These are phyloP conservation scores for Olivierus martensii DNA, from an alignment of 1,140 invertebrate species.

Conservation along the genomic window DNA sequence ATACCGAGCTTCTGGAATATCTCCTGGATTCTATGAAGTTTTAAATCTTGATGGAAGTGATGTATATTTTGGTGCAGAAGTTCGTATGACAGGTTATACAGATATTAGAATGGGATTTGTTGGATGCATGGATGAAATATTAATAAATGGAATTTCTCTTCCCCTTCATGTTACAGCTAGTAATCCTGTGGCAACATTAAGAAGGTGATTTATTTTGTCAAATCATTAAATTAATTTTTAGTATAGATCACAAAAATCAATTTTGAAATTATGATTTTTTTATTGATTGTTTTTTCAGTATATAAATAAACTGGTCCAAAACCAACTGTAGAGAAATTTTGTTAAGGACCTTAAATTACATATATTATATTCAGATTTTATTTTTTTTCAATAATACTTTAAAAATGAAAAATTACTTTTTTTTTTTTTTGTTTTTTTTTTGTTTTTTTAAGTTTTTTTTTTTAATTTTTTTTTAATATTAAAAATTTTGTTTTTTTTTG, in stretches of 20 bases:
- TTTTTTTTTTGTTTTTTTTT: neutral
- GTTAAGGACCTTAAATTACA: too few species aligned
- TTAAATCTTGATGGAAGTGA: constrained; percentile 70
- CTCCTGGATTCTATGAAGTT: constrained; percentile 66
- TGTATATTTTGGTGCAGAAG: constrained; percentile 72
- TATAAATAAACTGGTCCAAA: too few species aligned
- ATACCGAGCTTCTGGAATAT: constrained; percentile 58
- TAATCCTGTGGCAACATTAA: constrained; percentile 39
- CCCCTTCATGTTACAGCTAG: constrained; percentile 54
- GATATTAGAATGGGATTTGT: constrained; percentile 61
- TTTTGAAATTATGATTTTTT: too few species aligned
- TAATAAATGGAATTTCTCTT: constrained; percentile 55
- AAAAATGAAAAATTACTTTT: too few species aligned
- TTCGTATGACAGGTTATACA: constrained; percentile 49
- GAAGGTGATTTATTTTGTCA: constrained; percentile 3
- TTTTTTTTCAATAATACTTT: too few species aligned
- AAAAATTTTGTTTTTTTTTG: too few species aligned
- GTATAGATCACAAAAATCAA: neutral
- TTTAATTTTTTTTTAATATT: too few species aligned
- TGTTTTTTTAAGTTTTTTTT: neutral
- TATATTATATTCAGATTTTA: too few species aligned
- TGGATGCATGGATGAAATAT: constrained; percentile 80
- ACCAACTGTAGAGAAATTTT: too few species aligned
- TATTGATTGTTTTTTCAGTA: too few species aligned
- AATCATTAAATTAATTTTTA: neutral